Evolutionary conservation across 2,888 invertebrate species (phyloP).

Genomic region (Heterodera filipjevi): DNA sequence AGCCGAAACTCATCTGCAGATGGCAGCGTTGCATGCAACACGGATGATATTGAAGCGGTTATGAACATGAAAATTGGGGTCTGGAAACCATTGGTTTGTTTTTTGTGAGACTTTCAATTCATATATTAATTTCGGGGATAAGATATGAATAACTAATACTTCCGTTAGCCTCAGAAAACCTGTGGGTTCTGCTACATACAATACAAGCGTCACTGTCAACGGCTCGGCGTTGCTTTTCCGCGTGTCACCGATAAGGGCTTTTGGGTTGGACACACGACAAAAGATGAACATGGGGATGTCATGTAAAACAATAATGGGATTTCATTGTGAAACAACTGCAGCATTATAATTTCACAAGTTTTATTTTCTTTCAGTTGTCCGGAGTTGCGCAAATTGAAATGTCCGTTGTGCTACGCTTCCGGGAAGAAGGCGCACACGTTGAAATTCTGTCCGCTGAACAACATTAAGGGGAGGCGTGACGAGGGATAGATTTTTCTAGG

Average conservation of each 20-base stretch:
- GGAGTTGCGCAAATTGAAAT: conserved; percentile 28
- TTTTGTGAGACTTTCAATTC: not conserved
- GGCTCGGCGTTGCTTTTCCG: conserved; percentile 14
- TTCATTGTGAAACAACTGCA: too few species aligned
- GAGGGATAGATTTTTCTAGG: not conserved
- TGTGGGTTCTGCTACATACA: conserved; percentile 33
- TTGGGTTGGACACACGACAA: conserved; percentile 26
- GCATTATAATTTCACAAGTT: too few species aligned
- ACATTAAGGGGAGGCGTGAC: not conserved
- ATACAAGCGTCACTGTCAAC: conserved; percentile 25
- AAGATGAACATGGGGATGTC: conserved; percentile 25
- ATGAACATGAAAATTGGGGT: conserved; percentile 23
- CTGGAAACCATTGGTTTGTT: conserved; percentile 21
- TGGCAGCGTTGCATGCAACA: not conserved
- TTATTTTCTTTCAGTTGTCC: conserved; percentile 21
- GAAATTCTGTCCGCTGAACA: conserved; percentile 30
- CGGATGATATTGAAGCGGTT: not conserved
- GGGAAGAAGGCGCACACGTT: conserved; percentile 30
- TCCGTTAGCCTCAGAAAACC: conserved; percentile 21
- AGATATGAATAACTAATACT: not conserved
- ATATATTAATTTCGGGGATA: not conserved
- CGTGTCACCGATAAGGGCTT: conserved; percentile 25
- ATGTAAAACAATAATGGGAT: not conserved
- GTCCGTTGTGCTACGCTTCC: conserved; percentile 32
- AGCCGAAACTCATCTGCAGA: conserved; percentile 16